Evolutionary conservation across 2,888 invertebrate genomes (phyloP), one percentile per base, ranked within the genome.

Genomic region (Drosophila neonasuta): DNA sequence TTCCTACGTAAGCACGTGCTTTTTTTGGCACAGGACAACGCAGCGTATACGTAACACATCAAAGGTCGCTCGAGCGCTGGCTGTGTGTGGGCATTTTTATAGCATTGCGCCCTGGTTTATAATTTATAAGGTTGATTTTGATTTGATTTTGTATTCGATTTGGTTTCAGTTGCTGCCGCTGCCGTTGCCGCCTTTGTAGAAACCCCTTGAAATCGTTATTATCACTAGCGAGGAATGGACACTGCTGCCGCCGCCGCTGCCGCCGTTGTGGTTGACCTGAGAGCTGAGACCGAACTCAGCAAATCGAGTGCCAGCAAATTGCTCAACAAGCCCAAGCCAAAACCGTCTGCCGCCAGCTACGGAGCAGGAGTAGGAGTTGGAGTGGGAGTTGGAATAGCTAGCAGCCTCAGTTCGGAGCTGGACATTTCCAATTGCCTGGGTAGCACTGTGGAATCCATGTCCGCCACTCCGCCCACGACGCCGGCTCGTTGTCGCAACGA

Each of bases 381-480:
- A 71, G 58, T 63, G 52, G 24, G 66, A 20, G 20, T 20, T 20
- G 20, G 20, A 20, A 20, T 20, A 20, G 20, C 29, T 10, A 58
- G 54, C 52, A 29, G 7, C 17, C 17, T 32, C 13, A 17, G 41
- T 63, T 52, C 52, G 32, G 69, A 69, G 30, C 65, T 65, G 34
- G 64, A 65, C 1, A 56, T 63, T 61, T 50, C 68, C 52, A 86
- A 83, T 30, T 86, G 79, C 58, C 50, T 87, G 62, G 88, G 89
- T 68, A 89, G 88, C 66, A 88, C 77, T 48, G 88, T 89, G n/a
- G 89, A 89, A 71, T 78, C 80, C 45, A 83, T 90, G 82, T 82
- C 89, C 6, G 77, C 79, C 15, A 87, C 88, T 34, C 88, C 90
- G 11, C 84, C 88, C 29, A 71, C 82, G 15, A 86, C 90, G 54